phyloP scores from a whole-genome alignment of 2,113 vertebrate species.

The Cephalopholis sonnerati region DNA sequence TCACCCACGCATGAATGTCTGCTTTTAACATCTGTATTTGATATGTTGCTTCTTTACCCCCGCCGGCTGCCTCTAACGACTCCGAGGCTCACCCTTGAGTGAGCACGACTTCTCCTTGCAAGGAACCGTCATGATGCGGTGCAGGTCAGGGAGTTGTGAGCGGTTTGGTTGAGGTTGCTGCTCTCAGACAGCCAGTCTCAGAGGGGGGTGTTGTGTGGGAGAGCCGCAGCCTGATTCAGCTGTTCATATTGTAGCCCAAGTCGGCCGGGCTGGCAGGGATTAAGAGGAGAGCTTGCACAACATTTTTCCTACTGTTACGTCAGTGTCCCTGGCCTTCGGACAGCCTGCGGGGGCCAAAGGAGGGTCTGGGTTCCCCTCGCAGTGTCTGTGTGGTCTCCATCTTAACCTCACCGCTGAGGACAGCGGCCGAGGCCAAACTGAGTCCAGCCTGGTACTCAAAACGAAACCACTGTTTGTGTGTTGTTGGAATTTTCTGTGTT shows the following conservation, averaged over 20 bases:
- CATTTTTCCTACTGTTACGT: constrained; percentile 68
- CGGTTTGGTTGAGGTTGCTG: constrained; percentile 28
- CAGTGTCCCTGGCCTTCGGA: constrained; percentile 58
- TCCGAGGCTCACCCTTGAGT: constrained; percentile 24
- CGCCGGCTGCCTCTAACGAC: background rate
- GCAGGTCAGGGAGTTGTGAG: constrained; percentile 29
- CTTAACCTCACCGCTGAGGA: constrained; percentile 48
- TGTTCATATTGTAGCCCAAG: constrained; percentile 49
- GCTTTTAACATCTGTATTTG: constrained; percentile 70
- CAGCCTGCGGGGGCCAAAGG: constrained; percentile 29
- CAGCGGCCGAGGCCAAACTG: constrained; percentile 23
- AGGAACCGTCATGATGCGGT: constrained; percentile 4
- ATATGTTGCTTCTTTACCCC: constrained; percentile 52
- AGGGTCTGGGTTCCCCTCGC: constrained; percentile 55
- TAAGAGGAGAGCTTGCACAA: constrained; percentile 57
- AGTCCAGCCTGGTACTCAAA: constrained; percentile 32
- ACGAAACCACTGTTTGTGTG: constrained; percentile 1
- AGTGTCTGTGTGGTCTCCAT: constrained; percentile 71
- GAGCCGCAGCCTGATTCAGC: constrained; percentile 48
- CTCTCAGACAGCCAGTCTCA: constrained; percentile 50
- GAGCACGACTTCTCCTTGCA: constrained; percentile 29
- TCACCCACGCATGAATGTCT: constrained; percentile 49
- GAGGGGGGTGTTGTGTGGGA: constrained; percentile 24
- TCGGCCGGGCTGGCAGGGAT: constrained; percentile 40
- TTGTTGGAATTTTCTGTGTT: constrained; percentile 27